These are phyloP conservation scores for Stenolophus ochropezus DNA, from an alignment of 2,888 invertebrate genomes.

Conservation along the genomic window DNA sequence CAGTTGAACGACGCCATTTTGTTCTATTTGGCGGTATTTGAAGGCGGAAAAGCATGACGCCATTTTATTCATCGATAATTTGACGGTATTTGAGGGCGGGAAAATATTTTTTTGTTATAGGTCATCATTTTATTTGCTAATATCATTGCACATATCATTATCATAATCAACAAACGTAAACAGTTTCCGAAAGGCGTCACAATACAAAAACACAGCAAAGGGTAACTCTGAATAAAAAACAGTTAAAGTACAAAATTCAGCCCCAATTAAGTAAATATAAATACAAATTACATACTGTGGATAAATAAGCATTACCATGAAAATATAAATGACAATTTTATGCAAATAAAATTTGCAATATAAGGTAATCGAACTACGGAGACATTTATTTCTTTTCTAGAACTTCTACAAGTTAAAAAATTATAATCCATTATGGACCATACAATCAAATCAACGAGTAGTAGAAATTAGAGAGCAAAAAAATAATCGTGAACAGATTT, in stretches of 20 bases:
- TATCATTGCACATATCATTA: neutral
- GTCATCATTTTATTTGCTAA: constrained; percentile 27
- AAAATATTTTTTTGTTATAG: constrained; percentile 22
- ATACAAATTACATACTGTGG: too few species aligned
- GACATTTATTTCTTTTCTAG: neutral
- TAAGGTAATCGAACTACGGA: neutral
- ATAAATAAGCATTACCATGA: neutral
- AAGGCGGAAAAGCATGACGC: too few species aligned
- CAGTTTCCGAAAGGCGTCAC: neutral
- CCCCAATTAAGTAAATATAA: neutral
- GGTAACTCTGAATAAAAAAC: neutral
- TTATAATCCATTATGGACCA: too few species aligned
- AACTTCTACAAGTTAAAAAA: too few species aligned
- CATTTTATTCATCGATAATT: neutral
- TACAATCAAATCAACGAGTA: too few species aligned
- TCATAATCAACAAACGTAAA: neutral
- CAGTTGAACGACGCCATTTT: neutral
- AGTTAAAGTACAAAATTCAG: neutral
- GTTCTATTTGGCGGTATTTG: neutral
- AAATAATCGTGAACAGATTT: neutral
- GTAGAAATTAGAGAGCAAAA: too few species aligned
- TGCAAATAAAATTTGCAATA: neutral
- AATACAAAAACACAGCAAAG: neutral
- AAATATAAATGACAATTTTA: neutral
- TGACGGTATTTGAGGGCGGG: neutral